A percentile compares a stretch with the other conserved stretches of the same genome.
These are phyloP conservation scores for Lonchura striata DNA, from an alignment of 2,113 vertebrate species.

Conservation along the genomic window DNA sequence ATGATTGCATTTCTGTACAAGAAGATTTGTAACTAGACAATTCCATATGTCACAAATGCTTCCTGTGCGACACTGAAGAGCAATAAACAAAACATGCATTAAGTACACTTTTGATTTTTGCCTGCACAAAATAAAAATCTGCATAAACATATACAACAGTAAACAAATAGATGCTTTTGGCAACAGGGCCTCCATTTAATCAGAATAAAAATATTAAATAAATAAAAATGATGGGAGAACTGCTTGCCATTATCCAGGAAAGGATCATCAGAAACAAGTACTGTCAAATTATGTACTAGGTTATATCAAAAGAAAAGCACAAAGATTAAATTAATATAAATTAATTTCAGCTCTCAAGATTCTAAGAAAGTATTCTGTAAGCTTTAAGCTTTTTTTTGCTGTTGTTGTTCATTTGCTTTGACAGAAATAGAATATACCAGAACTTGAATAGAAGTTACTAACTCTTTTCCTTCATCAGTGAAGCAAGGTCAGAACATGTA, in stretches of 20 bases:
- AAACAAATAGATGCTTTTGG: not conserved
- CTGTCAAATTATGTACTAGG: constrained; percentile 48
- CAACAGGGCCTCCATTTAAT: constrained; percentile 18
- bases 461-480: constrained; percentile 39
- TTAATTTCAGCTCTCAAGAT: constrained; percentile 21
- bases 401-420: constrained; percentile 6
- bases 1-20: not conserved
- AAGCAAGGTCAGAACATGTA: constrained; percentile 65
- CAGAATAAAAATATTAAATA: constrained; percentile 21
- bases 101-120: not conserved
- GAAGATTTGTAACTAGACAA: constrained; percentile 11
- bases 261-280: constrained; percentile 26
- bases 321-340: constrained; percentile 52
- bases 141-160: not conserved
- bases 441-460: constrained; percentile 63
- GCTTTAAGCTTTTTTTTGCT: not conserved
- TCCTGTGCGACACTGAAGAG: not conserved
- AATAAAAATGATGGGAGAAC: constrained; percentile 1
- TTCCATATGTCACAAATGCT: not conserved
- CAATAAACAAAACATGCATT: not conserved
- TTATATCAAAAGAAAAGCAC: not conserved
- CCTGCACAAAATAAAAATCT: not conserved
- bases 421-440: constrained; percentile 42
- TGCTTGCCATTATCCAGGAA: not conserved
- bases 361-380: not conserved